Percentiles rank a stretch among this genome's conserved stretches.
Evolutionary conservation across 2,888 invertebrate genomes (phyloP).

Genomic region (Cheilosia impressa): DNA sequence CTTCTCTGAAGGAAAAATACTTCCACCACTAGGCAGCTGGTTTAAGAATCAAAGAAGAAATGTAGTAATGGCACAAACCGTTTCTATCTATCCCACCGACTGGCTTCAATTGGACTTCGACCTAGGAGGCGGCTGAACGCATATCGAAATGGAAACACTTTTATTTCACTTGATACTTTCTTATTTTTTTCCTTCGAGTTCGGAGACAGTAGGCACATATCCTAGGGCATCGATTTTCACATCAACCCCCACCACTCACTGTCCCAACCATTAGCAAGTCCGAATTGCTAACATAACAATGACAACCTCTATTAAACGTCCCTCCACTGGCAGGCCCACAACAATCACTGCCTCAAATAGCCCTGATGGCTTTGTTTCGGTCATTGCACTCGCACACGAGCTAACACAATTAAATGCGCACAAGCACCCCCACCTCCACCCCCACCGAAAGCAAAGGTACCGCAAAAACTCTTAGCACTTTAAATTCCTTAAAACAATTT

Average conservation of each 20-base stretch:
- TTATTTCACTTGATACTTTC: too few relatives aligned
- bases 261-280: neutral
- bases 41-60: too few relatives aligned
- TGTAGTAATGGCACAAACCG: too few relatives aligned
- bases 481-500: constrained; percentile 70
- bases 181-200: too few relatives aligned
- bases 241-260: neutral
- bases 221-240: neutral
- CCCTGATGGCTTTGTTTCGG: constrained; percentile 17
- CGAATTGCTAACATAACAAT: constrained; percentile 43
- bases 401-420: constrained; percentile 45
- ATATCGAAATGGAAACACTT: too few relatives aligned
- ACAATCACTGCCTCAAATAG: constrained; percentile 21
- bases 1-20: too few relatives aligned
- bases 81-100: too few relatives aligned
- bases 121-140: too few relatives aligned
- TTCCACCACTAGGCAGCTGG: too few relatives aligned
- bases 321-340: neutral
- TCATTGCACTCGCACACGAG: constrained; percentile 29
- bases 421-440: too few relatives aligned
- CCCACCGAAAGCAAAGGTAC: neutral
- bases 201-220: too few relatives aligned
- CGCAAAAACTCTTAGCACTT: constrained; percentile 65
- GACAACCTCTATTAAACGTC: constrained; percentile 52
- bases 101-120: too few relatives aligned